phyloP scores from a whole-genome alignment of 1,140 invertebrate genomes.

The Nasonia vitripennis region DNA sequence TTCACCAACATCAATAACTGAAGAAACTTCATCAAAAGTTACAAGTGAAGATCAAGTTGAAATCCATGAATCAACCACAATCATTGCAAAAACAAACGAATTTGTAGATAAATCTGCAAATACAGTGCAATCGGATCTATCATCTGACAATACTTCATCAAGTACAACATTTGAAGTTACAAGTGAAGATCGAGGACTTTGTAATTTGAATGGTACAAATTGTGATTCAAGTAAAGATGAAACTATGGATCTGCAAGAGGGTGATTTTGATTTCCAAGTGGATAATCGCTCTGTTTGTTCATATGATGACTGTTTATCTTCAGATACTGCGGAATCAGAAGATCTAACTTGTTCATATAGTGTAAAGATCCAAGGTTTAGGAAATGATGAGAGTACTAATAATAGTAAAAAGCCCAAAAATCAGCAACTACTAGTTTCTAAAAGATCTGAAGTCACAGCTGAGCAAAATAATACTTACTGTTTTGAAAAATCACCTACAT shows the following conservation, averaged over 20 bases:
- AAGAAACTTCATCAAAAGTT: background rate
- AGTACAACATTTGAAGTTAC: no score
- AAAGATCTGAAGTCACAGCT: no score
- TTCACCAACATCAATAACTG: background rate
- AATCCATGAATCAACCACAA: no score
- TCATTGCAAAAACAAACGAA: no score
- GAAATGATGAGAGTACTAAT: background rate
- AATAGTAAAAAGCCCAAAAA: background rate
- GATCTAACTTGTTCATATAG: background rate
- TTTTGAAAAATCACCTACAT: background rate
- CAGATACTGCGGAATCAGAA: background rate
- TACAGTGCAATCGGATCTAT: no score
- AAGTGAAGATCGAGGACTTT: no score
- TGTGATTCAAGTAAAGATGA: background rate
- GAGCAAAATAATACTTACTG: background rate
- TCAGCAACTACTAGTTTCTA: background rate
- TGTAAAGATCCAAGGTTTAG: background rate
- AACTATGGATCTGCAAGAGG: conserved; percentile 18
- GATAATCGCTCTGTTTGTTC: background rate
- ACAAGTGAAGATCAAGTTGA: background rate
- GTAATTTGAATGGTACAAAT: background rate
- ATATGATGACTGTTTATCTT: background rate
- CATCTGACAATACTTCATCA: background rate
- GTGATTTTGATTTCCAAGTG: conserved; percentile 9
- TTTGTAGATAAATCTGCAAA: no score